Evolutionary conservation across 2,113 vertebrate genomes (phyloP).

Genomic region (Nannobrachium achirus): DNA sequence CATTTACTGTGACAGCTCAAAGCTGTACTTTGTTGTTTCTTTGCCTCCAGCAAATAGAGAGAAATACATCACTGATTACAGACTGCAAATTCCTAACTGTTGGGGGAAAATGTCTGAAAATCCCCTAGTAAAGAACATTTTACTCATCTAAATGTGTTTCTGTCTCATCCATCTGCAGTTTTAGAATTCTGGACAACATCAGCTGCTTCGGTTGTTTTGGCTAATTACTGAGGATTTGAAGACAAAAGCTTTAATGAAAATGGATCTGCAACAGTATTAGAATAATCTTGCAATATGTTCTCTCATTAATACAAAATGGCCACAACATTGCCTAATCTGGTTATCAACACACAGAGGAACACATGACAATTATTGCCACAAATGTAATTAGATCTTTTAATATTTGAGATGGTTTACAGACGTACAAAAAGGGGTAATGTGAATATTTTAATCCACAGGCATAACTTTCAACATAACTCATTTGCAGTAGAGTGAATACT

Average conservation of each 20-base stretch:
- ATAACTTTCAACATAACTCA: background rate
- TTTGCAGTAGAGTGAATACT: background rate
- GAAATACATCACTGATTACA: background rate
- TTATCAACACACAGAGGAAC: background rate
- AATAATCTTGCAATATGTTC: background rate
- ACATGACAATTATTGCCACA: background rate
- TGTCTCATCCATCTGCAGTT: background rate
- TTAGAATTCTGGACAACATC: background rate
- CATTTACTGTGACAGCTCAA: slow-evolving; percentile 21
- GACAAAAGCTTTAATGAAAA: background rate
- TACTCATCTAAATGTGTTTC: background rate
- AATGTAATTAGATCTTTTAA: no score
- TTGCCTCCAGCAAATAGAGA: background rate
- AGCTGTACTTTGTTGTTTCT: background rate
- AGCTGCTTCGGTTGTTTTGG: background rate
- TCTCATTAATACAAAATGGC: background rate
- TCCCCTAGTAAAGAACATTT: background rate
- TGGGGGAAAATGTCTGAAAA: background rate
- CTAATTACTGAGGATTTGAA: background rate
- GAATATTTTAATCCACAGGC: background rate
- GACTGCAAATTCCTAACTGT: background rate
- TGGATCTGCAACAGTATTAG: background rate
- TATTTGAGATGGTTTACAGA: no score
- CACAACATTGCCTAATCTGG: background rate
- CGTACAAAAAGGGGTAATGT: background rate